Evolutionary conservation across 2,113 vertebrate species (phyloP).

Genomic region (Probosciger aterrimus): DNA sequence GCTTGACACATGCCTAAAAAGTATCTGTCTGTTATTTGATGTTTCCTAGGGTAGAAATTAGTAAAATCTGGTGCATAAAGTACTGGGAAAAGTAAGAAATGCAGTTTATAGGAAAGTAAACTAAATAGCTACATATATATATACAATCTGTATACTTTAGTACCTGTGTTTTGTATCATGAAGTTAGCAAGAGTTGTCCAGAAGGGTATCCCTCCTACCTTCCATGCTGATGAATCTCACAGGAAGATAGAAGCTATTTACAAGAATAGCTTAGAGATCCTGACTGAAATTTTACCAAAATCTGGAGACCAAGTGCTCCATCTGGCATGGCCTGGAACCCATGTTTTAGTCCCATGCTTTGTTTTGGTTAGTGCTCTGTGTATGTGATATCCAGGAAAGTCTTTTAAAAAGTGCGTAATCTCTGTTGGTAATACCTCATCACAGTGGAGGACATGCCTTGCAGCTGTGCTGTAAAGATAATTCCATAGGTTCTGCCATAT

Average conservation of each 20-base stretch:
- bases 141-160: neutral
- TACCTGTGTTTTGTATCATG: neutral
- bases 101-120: neutral
- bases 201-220: neutral
- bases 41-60: neutral
- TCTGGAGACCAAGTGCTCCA: neutral
- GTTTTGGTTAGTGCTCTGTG: neutral
- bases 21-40: neutral
- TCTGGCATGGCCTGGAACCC: neutral
- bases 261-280: neutral
- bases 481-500: neutral
- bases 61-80: neutral
- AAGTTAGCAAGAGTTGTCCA: neutral
- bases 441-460: neutral
- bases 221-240: neutral
- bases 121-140: neutral
- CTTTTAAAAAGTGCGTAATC: neutral
- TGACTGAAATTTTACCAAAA: neutral
- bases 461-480: neutral
- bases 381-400: neutral
- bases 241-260: neutral
- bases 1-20: neutral
- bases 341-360: neutral
- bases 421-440: neutral
- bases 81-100: neutral